Conservation (phyloP, 2,888 invertebrate genomes). For the Morinoia aosen region DNA sequence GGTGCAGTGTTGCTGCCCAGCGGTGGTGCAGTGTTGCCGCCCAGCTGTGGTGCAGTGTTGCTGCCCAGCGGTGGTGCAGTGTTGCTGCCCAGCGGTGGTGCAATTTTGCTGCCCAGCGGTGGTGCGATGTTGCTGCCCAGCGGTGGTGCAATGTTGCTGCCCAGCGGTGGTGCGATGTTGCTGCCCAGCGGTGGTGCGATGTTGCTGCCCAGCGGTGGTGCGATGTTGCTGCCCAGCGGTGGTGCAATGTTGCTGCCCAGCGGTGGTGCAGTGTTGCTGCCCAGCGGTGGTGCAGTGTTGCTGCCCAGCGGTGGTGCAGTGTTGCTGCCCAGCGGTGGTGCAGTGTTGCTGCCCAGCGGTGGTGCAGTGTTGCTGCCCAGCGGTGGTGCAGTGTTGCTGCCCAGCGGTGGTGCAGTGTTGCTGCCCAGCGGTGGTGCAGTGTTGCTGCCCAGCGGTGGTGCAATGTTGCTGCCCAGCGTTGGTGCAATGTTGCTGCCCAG, state of each 20-base stretch:
- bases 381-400: background rate
- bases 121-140: background rate
- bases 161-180: too few relatives aligned
- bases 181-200: background rate
- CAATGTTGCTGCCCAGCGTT: background rate
- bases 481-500: too few relatives aligned
- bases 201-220: background rate
- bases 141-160: too few relatives aligned
- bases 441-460: background rate
- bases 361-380: background rate
- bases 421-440: background rate
- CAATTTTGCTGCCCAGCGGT: background rate
- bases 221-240: background rate
- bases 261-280: background rate
- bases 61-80: background rate
- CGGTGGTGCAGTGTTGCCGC: background rate
- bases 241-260: background rate
- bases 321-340: too few relatives aligned
- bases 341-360: background rate
- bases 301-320: background rate
- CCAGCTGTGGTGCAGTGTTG: background rate
- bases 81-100: too few relatives aligned
- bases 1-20: background rate
- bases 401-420: background rate
- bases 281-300: background rate